phyloP scores from a whole-genome alignment of 2,113 vertebrate genomes.

The Sorex fumeus region DNA sequence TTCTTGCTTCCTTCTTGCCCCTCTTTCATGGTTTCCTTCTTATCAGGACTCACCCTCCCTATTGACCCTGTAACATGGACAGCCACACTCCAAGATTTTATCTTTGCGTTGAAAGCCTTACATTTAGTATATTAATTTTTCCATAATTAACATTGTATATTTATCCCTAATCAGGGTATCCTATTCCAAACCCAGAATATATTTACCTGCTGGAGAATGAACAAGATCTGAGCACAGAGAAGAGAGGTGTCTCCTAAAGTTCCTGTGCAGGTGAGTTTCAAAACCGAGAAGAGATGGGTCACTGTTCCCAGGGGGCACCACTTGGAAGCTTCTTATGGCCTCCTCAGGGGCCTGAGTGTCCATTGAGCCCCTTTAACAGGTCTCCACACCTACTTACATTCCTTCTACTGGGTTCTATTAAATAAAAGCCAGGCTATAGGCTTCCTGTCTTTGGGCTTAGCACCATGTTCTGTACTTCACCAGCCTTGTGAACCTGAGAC shows the following conservation, averaged over 20 bases:
- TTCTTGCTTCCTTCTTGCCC: too few species aligned
- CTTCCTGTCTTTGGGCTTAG: not conserved
- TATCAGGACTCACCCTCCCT: too few species aligned
- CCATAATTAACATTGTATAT: not conserved
- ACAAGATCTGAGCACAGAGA: not conserved
- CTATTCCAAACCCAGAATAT: not conserved
- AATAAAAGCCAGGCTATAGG: not conserved
- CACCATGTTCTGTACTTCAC: not conserved
- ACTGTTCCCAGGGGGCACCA: not conserved
- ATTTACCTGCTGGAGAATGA: not conserved
- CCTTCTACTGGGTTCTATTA: not conserved
- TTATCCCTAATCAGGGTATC: not conserved
- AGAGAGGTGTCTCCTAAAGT: not conserved
- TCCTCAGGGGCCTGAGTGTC: not conserved
- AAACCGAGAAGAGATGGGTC: not conserved
- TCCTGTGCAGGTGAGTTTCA: not conserved
- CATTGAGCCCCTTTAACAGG: not conserved
- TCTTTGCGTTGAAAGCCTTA: not conserved
- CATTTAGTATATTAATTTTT: not conserved
- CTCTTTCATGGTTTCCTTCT: too few species aligned
- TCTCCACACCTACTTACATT: not conserved
- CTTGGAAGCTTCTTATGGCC: not conserved
- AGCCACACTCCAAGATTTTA: not conserved
- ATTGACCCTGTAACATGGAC: not conserved
- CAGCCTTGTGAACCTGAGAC: not conserved